A percentile compares a stretch with the other conserved stretches of the same genome.
These are phyloP conservation scores for Ectropis crepuscularia DNA, from an alignment of 2,888 invertebrate species.

Conservation along the genomic window DNA sequence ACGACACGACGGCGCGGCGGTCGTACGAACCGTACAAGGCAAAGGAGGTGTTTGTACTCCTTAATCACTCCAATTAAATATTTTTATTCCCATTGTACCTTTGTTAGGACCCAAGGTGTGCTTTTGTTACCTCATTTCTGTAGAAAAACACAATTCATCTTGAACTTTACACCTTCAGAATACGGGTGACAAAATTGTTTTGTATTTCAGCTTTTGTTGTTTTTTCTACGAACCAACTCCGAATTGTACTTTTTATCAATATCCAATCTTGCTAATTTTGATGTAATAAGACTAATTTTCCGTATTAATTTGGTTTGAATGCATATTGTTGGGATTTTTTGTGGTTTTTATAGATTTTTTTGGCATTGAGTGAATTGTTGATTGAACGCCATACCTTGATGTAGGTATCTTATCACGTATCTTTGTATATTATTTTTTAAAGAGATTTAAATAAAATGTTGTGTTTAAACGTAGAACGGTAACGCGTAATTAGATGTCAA, in stretches of 20 bases:
- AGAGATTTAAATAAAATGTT: too few species aligned
- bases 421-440: too few species aligned
- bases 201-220: constrained; percentile 8
- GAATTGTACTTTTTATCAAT: constrained; percentile 27
- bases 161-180: constrained; percentile 21
- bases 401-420: too few species aligned
- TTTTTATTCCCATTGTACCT: constrained; percentile 77
- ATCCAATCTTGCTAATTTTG: constrained; percentile 40
- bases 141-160: constrained; percentile 9
- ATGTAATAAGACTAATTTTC: constrained; percentile 29
- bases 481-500: too few species aligned
- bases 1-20: constrained; percentile 33
- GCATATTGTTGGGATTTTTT: constrained; percentile 9
- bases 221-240: constrained; percentile 4
- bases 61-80: constrained; percentile 82
- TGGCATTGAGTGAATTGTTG: neutral
- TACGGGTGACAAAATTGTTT: constrained; percentile 13
- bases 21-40: constrained; percentile 31
- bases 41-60: constrained; percentile 77
- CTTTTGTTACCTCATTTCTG: constrained; percentile 69
- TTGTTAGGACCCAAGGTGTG: constrained; percentile 62
- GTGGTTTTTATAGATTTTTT: constrained; percentile 1
- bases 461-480: too few species aligned
- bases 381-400: too few species aligned
- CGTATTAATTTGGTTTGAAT: constrained; percentile 24